Conservation (phyloP, 2,797 vertebrate genomes). For the Harpagifer antarcticus region DNA sequence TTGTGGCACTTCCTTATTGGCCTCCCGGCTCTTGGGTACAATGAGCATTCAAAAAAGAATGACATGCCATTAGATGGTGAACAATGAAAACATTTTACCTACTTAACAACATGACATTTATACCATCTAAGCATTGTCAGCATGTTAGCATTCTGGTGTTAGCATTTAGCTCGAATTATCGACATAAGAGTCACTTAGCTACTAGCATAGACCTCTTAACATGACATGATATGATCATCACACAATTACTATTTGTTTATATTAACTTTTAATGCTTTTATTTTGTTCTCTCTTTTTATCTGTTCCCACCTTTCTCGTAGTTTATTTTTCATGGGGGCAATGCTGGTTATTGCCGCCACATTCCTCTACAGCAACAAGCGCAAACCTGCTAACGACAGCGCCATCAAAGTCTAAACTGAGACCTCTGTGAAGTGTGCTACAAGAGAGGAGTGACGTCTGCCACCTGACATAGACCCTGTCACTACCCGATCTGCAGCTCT, state of each 20-base stretch:
- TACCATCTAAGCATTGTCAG: background rate
- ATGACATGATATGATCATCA: background rate
- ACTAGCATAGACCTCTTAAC: background rate
- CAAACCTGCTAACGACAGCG: conserved; percentile 83
- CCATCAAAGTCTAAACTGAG: conserved; percentile 84
- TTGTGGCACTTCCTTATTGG: too few relatives aligned
- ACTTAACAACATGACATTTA: background rate
- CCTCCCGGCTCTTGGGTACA: too few relatives aligned
- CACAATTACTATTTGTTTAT: background rate
- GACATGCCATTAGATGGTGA: too few relatives aligned
- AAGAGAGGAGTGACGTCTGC: background rate
- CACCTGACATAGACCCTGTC: background rate
- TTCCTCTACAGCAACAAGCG: conserved; percentile 93
- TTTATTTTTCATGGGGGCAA: conserved; percentile 92
- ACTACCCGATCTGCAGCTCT: too few relatives aligned
- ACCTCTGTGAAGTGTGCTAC: conserved; percentile 10
- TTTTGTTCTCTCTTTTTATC: conserved; percentile 2
- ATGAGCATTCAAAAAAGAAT: too few relatives aligned
- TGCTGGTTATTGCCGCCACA: conserved; percentile 94
- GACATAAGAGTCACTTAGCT: background rate
- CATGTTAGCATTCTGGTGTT: background rate
- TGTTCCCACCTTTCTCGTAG: conserved; percentile 70
- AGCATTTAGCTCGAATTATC: background rate
- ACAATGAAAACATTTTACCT: background rate
- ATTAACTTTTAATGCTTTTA: background rate